Percentiles rank a stretch among this genome's conserved stretches.
Conservation (phyloP, 2,797 vertebrate species). For the Scolopax bukidnonensis region DNA sequence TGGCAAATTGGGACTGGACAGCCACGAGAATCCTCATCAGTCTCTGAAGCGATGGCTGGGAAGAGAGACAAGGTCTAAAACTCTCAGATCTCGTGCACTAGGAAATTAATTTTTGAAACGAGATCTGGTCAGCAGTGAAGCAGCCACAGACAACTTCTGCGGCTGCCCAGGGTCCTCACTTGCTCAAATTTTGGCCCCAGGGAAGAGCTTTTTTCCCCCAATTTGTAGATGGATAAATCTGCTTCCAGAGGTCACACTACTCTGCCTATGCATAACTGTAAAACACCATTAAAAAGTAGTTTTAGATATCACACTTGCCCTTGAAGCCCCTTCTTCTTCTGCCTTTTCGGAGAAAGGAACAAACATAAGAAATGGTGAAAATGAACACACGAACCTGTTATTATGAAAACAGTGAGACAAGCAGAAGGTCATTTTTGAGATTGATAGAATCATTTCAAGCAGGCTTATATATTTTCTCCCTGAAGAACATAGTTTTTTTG, state of each 20-base stretch:
- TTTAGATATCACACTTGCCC: neutral
- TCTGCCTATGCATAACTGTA: neutral
- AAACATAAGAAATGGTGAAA: neutral
- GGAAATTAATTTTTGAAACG: neutral
- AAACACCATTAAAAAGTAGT: neutral
- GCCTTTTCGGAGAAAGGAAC: neutral
- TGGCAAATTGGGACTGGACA: neutral
- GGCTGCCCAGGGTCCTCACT: neutral
- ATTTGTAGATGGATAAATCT: neutral
- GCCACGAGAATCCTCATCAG: neutral
- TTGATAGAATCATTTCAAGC: neutral
- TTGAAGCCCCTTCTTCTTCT: neutral
- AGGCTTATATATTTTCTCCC: neutral
- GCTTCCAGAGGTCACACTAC: neutral
- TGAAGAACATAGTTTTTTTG: neutral
- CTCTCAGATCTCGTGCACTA: neutral
- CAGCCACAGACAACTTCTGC: neutral
- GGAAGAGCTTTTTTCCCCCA: neutral
- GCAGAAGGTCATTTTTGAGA: neutral
- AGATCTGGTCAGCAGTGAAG: neutral
- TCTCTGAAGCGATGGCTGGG: neutral
- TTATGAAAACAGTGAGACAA: conserved; percentile 4
- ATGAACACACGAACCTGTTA: neutral
- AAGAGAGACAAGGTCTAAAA: neutral
- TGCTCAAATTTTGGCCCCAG: neutral